A percentile compares a stretch with the other conserved stretches of the same genome.
These are phyloP conservation scores for Cyprinella venusta DNA, from an alignment of 2,797 vertebrate species.

Conservation along the genomic window DNA sequence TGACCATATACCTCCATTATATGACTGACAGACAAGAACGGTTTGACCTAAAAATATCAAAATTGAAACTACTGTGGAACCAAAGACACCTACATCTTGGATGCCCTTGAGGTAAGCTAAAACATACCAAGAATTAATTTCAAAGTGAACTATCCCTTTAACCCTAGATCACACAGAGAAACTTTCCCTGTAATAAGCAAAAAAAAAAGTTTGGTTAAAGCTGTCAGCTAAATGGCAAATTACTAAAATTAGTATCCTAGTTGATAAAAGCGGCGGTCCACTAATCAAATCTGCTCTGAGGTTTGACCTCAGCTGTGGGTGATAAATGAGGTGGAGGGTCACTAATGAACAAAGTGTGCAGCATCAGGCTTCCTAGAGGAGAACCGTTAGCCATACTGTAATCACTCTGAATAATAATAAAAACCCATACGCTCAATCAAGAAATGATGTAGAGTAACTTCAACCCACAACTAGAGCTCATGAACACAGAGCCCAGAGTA, in stretches of 20 bases:
- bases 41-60: no score
- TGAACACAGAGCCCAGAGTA: constrained; percentile 14
- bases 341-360: not conserved
- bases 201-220: not conserved
- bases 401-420: not conserved
- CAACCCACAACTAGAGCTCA: not conserved
- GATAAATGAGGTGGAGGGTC: constrained; percentile 20
- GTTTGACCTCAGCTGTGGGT: constrained; percentile 4
- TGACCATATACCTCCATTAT: no score
- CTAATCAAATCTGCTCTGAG: constrained; percentile 29
- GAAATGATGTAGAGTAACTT: not conserved
- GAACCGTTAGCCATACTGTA: not conserved
- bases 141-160: no score
- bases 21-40: no score
- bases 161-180: not conserved
- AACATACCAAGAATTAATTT: no score
- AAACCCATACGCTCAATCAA: not conserved
- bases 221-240: constrained; percentile 28
- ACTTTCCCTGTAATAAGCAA: not conserved
- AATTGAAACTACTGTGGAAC: no score
- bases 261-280: not conserved
- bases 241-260: not conserved
- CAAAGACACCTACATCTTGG: no score
- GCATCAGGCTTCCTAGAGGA: not conserved
- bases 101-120: no score